These are phyloP conservation scores for Embidobia sp. DNA, from an alignment of 2,888 invertebrate species.

Conservation along the genomic window DNA sequence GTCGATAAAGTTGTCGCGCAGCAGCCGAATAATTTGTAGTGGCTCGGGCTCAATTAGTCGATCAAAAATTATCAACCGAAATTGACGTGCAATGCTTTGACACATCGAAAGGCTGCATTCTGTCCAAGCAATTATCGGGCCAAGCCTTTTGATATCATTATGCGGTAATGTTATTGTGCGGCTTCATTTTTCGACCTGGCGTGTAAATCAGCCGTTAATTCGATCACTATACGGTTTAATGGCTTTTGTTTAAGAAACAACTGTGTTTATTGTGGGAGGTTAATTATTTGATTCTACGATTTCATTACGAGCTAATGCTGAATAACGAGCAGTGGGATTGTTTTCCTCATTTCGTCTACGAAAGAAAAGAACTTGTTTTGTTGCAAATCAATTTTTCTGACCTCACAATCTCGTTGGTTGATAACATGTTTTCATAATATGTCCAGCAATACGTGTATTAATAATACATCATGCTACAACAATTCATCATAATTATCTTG, in stretches of 20 bases:
- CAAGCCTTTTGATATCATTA: slow-evolving; percentile 19
- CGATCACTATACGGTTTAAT: slow-evolving; percentile 48
- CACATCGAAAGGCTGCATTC: slow-evolving; percentile 6
- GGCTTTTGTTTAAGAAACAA: slow-evolving; percentile 60
- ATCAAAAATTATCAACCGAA: slow-evolving; percentile 38
- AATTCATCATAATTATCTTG: slow-evolving; percentile 9
- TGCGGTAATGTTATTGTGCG: slow-evolving; percentile 5
- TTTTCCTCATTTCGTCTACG: slow-evolving; percentile 13
- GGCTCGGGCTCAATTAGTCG: slow-evolving; percentile 16
- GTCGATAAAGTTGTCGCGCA: slow-evolving; percentile 6
- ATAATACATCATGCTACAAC: too few relatives aligned
- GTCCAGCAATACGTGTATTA: too few relatives aligned
- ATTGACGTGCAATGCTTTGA: slow-evolving; percentile 18
- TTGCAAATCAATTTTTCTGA: too few relatives aligned
- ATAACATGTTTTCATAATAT: too few relatives aligned
- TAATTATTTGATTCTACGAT: slow-evolving; percentile 49
- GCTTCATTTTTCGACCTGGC: slow-evolving; percentile 36
- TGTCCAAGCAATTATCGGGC: slow-evolving; percentile 13
- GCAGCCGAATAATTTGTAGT: slow-evolving; percentile 11
- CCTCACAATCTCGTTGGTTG: too few relatives aligned
- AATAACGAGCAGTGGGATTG: slow-evolving; percentile 14
- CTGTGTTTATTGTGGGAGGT: slow-evolving; percentile 23
- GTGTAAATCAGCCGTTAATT: slow-evolving; percentile 32
- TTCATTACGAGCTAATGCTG: not conserved
- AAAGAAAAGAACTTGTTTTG: not conserved